Evolutionary conservation across 2,888 invertebrate genomes (phyloP), one percentile per base, ranked within the genome.

Genomic region (Plagodis pulveraria): DNA sequence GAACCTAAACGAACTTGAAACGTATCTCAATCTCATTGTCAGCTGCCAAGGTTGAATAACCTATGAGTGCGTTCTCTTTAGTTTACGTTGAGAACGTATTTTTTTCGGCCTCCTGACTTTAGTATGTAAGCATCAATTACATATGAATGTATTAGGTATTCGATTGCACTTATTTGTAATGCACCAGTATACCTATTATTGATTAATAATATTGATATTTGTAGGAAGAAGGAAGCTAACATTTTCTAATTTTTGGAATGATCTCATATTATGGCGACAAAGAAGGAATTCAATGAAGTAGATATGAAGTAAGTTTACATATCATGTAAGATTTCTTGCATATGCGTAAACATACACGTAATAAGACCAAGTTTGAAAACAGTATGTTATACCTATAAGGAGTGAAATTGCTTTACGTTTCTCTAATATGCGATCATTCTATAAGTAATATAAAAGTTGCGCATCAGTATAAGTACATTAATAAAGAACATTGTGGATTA

Each of bases 111-210:
- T 42, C 41, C 9, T 32, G 11, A 48, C 6, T 47, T 50, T 22
- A 11, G 6, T 6, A 46, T 40, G 22, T 40, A 50, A 36, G 11
- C 6, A 38, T 38, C 22, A 22, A 22, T 22, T 2, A 22, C 22
- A 22, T 56, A 57, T 65, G 66, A 47, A 58, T 66, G 62, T 67
- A 70, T 66, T 22, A 22, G 22, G 36, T 40, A 40, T 10, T 66
- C 55, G 55, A 70, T 50, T 59, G 74, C 78, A 80, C 79, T 66
- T 80, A 70, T 78, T 80, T 80, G 74, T 77, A 69, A 73, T 73
- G 79, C 79, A 80, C 78, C 70, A 67, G 65, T 51, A 47, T 36
- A 7, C 22, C 22, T 22, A 58, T 34, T 41, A 11, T 10, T 22
- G 40, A 22, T 32, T 51, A 12, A 32, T 50, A 10, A 50, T 22